Conservation (phyloP, 2,888 invertebrate species). For the Norana najaformis region DNA sequence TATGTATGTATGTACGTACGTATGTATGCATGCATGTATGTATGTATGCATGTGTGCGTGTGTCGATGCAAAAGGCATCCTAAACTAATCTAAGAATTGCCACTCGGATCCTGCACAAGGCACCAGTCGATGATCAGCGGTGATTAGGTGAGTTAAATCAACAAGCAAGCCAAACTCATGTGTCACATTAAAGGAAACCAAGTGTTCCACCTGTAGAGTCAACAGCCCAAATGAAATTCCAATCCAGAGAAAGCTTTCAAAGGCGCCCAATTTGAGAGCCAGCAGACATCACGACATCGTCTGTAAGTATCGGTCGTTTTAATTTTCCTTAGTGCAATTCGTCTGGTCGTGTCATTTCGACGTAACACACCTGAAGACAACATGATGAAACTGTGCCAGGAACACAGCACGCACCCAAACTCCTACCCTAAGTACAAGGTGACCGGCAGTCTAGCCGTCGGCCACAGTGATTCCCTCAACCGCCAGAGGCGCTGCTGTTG, state of each 20-base stretch:
- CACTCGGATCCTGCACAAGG: too few relatives aligned
- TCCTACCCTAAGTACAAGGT: too few relatives aligned
- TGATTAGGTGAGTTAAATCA: not conserved
- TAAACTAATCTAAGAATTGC: too few relatives aligned
- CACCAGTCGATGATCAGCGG: not conserved
- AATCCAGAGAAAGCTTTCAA: not conserved
- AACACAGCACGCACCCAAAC: too few relatives aligned
- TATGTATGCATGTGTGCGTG: too few relatives aligned
- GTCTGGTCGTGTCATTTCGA: not conserved
- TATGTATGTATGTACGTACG: not conserved
- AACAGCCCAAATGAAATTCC: not conserved
- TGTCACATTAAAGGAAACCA: not conserved
- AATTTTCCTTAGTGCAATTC: not conserved
- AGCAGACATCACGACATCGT: not conserved
- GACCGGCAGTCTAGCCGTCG: too few relatives aligned
- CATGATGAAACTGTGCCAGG: too few relatives aligned
- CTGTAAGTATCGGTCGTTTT: not conserved
- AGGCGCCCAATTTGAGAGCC: not conserved
- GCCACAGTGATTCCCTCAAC: not conserved
- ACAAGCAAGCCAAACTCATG: not conserved
- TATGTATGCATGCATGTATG: not conserved
- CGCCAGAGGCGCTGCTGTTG: constrained; percentile 13
- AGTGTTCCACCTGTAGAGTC: too few relatives aligned
- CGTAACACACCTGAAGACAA: not conserved
- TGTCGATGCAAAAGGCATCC: too few relatives aligned